Base-by-base conservation (phyloP, 2,888 invertebrate genomes). In the Cheilosia grossa region DNA sequence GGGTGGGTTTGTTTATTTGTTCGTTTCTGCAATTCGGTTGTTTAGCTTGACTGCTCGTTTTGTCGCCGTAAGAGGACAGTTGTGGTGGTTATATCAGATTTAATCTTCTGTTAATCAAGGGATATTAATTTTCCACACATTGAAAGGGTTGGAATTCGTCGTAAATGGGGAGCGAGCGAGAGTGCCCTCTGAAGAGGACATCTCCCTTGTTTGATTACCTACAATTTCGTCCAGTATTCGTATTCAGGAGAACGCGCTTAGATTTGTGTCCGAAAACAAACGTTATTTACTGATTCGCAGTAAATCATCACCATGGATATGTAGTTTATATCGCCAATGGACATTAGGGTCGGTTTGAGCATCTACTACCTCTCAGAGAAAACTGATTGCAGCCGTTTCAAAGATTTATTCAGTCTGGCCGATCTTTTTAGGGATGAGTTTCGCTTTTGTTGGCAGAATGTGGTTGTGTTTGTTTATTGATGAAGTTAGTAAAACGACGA, bases 41-140 rank as follows among this genome's bases (percentile, higher is more conserved):
- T 74, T 67, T 81, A 63, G 51, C 40, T 70, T 63, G 63, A 64
- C 81, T 74, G 78, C 66, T 79, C 63, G 63, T 51, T 75, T 75
- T 70, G 58, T 69, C 17, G 9, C 47, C 47, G 53, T 44, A 9
- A 21, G 40, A 44, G 59, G 42, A 24, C 44, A 67, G 30, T 42
- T 54, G 67, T 67, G 67, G 87, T 74, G 87, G 72, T 88, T 89
- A 89, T 90, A 90, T 90, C 90, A 90, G 87, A 87, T 88, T 88
- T 88, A 91, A 90, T 89, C 88, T 89, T 88, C 88, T 88, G 89
- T 91, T 91, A 91, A 91, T 91, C 90, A 90, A 89, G 88, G 87
- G 89, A 89, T 91, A 91, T 91, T 91, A 91, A 91, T 91, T 91
- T 91, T 90, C 88, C 88, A 89, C 87, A 87, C 87, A 56, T 82